Evolutionary conservation across 2,113 vertebrate species (phyloP).

Genomic region (Nicator chloris): DNA sequence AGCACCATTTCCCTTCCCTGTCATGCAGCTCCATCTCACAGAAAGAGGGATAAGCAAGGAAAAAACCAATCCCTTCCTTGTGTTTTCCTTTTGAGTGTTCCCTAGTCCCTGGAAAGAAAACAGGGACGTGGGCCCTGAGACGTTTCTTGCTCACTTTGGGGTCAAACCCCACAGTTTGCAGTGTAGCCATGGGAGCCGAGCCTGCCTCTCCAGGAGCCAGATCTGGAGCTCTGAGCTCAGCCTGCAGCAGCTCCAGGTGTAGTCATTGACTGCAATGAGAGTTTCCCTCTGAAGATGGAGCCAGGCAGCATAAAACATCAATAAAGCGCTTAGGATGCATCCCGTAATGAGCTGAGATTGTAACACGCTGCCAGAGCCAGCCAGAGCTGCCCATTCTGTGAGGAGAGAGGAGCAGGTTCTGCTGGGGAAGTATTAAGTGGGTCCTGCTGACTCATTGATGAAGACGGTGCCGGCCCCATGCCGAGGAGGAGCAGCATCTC

Average conservation of each 20-base stretch:
- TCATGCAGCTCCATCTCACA: neutral
- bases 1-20: neutral
- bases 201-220: neutral
- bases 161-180: neutral
- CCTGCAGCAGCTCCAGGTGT: neutral
- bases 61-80: neutral
- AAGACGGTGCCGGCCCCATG: neutral
- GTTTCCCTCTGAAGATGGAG: constrained; percentile 52
- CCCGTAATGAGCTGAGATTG: constrained; percentile 44
- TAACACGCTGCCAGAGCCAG: neutral
- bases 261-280: constrained; percentile 42
- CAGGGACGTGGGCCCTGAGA: neutral
- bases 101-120: neutral
- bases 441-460: constrained; percentile 55
- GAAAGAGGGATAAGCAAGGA: neutral
- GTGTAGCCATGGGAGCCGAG: accelerated
- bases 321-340: constrained; percentile 30
- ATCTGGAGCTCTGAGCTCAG: neutral
- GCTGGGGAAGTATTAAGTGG: constrained; percentile 29
- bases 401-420: constrained; percentile 29
- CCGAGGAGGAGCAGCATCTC: neutral
- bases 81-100: neutral
- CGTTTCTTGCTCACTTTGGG: accelerated
- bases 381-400: constrained; percentile 24
- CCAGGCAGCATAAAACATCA: constrained; percentile 45